Percentiles rank a stretch among this genome's conserved stretches.
These are phyloP conservation scores for Aythya baeri DNA, from an alignment of 2,113 vertebrate genomes.

Conservation along the genomic window DNA sequence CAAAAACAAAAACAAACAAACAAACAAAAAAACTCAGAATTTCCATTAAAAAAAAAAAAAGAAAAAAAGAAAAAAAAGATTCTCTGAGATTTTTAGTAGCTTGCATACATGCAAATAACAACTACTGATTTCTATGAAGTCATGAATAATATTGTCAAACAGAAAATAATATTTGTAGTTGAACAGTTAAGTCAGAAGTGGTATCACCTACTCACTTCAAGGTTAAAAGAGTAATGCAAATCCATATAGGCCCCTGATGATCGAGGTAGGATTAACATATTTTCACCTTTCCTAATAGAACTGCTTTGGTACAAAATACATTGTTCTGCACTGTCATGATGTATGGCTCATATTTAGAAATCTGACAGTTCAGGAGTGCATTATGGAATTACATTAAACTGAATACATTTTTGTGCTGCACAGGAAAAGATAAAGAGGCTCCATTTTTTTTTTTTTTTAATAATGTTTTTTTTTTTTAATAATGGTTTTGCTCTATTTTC, in stretches of 20 bases:
- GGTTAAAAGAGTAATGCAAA: constrained; percentile 62
- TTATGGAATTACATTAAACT: constrained; percentile 47
- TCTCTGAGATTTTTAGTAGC: background rate
- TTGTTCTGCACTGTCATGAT: constrained; percentile 52
- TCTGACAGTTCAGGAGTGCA: constrained; percentile 37
- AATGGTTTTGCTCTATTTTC: constrained; percentile 17
- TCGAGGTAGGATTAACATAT: constrained; percentile 57
- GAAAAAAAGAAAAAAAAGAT: background rate
- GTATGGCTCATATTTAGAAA: constrained; percentile 52
- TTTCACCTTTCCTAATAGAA: constrained; percentile 56
- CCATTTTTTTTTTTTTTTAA: constrained; percentile 18
- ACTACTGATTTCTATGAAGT: constrained; percentile 1
- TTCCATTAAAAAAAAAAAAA: background rate
- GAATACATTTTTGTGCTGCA: constrained; percentile 40
- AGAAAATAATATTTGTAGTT: background rate
- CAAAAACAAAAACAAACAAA: background rate
- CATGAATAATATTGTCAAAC: background rate
- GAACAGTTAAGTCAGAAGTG: background rate
- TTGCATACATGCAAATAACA: background rate
- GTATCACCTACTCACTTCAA: constrained; percentile 15
- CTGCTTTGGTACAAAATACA: constrained; percentile 40
- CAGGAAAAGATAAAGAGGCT: constrained; percentile 32
- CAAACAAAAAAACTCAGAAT: background rate
- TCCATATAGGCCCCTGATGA: constrained; percentile 39
- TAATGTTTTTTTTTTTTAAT: background rate